A percentile compares a stretch with the other conserved stretches of the same genome.
Conservation (phyloP, 2,113 vertebrate genomes). For the Nesogale talazaci region DNA sequence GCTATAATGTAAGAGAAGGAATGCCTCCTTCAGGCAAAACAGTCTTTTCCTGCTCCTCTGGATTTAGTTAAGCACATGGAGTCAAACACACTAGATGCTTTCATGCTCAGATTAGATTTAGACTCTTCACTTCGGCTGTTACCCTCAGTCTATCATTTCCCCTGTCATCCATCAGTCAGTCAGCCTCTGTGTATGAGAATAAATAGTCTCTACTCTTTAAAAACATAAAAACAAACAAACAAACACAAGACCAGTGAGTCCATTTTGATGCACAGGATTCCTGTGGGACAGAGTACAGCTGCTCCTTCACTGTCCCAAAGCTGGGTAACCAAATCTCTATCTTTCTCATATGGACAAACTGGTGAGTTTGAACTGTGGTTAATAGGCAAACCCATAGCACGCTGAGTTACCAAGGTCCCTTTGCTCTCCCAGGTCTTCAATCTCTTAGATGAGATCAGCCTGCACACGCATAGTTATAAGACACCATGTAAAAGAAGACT, state of each 20-base stretch:
- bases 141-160: background rate
- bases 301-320: no score
- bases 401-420: no score
- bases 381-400: no score
- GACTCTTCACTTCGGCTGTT: background rate
- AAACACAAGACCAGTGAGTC: no score
- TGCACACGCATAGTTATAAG: background rate
- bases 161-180: background rate
- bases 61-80: slow-evolving; percentile 35
- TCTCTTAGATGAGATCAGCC: background rate
- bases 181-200: background rate
- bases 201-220: background rate
- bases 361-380: no score
- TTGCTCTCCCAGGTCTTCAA: background rate
- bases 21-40: slow-evolving; percentile 71
- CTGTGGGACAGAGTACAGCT: no score
- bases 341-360: no score
- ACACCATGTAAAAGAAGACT: background rate
- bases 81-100: slow-evolving; percentile 36
- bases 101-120: slow-evolving; percentile 11
- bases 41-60: slow-evolving; percentile 35
- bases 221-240: no score
- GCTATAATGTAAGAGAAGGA: slow-evolving; percentile 66
- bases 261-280: no score
- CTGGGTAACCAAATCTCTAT: no score